These are phyloP conservation scores for Podilymbus podiceps DNA, from an alignment of 2,113 vertebrate genomes.

Conservation along the genomic window DNA sequence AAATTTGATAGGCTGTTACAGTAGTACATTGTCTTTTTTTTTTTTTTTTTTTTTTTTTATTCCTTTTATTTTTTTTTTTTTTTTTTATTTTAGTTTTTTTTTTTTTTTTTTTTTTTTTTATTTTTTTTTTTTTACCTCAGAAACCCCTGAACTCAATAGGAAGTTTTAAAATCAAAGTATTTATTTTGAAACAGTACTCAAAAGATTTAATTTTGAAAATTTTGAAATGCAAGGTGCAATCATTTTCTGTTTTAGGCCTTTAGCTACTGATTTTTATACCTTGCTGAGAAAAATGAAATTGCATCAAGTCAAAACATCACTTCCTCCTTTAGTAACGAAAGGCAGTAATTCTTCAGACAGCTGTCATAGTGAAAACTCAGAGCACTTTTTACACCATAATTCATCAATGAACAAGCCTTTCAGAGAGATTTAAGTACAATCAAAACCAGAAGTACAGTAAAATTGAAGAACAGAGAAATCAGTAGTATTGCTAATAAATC, in stretches of 20 bases:
- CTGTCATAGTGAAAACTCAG: background rate
- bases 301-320: background rate
- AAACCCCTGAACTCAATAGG: rapidly evolving
- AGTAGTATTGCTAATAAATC: background rate
- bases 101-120: no score
- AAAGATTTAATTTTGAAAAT: background rate
- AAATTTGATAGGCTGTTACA: background rate
- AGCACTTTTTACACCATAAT: background rate
- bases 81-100: no score
- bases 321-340: background rate
- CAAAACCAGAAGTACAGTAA: background rate
- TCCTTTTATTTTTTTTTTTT: no score
- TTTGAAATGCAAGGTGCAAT: background rate
- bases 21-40: background rate
- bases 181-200: background rate
- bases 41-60: background rate
- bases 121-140: background rate
- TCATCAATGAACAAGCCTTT: background rate
- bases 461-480: background rate
- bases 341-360: background rate
- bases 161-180: background rate
- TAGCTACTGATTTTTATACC: background rate
- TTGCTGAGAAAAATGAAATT: background rate
- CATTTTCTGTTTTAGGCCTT: background rate
- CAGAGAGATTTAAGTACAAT: background rate